phyloP scores from a whole-genome alignment of 2,888 invertebrate species.

The Machimus rusticus region DNA sequence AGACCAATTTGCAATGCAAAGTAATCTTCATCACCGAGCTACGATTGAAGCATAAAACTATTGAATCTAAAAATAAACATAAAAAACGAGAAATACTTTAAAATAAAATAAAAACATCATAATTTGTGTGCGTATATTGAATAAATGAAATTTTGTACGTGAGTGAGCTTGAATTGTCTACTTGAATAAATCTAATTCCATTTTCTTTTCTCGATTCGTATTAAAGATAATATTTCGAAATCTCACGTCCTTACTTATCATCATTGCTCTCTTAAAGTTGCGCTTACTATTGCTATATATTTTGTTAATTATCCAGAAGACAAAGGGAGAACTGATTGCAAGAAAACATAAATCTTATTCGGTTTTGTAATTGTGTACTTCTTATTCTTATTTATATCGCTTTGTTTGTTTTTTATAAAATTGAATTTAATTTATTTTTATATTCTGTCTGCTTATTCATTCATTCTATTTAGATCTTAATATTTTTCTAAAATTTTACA shows the following conservation, averaged over 20 bases:
- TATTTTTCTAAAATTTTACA: constrained; percentile 34
- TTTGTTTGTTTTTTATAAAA: neutral
- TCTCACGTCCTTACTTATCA: neutral
- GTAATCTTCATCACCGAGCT: no score
- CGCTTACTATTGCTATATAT: neutral
- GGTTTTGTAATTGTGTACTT: neutral
- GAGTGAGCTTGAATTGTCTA: no score
- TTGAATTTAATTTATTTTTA: neutral
- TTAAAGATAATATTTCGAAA: neutral
- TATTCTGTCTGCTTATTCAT: neutral
- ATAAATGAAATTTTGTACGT: no score
- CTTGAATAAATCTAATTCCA: neutral
- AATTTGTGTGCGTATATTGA: no score
- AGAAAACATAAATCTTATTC: neutral
- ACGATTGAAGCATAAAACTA: no score
- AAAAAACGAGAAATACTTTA: no score
- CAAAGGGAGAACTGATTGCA: neutral
- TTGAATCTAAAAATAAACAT: no score
- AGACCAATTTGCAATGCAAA: no score
- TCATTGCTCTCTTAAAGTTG: neutral
- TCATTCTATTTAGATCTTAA: neutral
- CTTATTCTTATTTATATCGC: neutral
- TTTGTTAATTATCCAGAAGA: neutral
- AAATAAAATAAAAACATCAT: no score
- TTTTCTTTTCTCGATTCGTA: neutral